Base-by-base conservation (phyloP, 1,140 invertebrate species). In the Zaprionus camerounensis region DNA sequence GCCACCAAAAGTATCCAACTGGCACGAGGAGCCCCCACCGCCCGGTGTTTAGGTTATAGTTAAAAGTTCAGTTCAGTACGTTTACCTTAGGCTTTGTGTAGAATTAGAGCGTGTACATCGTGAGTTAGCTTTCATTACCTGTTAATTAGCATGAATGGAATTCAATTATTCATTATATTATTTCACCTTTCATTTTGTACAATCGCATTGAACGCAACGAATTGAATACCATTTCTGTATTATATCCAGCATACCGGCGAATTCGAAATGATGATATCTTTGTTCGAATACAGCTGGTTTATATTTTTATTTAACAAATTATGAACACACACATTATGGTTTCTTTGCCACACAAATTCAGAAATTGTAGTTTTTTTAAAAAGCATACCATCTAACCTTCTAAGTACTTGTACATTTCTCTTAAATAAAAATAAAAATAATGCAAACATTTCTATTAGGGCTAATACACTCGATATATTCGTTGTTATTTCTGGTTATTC, bases 201-300 rank as follows among this genome's bases (percentile, higher is more conserved):
- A 82, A 80, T 87, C 55, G 70, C 77, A 83, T 84, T 68, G 51
- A 64, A 79, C 81, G 49, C 59, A 64, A 76, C 77, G 49, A 83
- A 68, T 75, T 68, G 76, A 66, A 78, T 72, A 81, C 84, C 80
- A 83, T 78, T 77, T 81, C 70, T 87, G 83, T 87, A 87, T 87
- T 87, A 87, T 87, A 88, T 59, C 74, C 66, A 79, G 71, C 74
- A 75, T 46, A 70, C 70, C 70, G 84, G 53, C 80, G 63, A 61
- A 71, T 83, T 69, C 75, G 61, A 71, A 59, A 53, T 41, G 17
- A 28, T 41, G 26, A 63, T 64, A 15, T 64, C 11, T 38, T 49
- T 51, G 49, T 70, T 74, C 34, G 58, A 58, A 56, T 70, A n/a
- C 57, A 71, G 68, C 65, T 74, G 57, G 65, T 62, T 69, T 44